These are phyloP conservation scores for Zosterops japonicus DNA, from an alignment of 2,113 vertebrate genomes.

Conservation along the genomic window DNA sequence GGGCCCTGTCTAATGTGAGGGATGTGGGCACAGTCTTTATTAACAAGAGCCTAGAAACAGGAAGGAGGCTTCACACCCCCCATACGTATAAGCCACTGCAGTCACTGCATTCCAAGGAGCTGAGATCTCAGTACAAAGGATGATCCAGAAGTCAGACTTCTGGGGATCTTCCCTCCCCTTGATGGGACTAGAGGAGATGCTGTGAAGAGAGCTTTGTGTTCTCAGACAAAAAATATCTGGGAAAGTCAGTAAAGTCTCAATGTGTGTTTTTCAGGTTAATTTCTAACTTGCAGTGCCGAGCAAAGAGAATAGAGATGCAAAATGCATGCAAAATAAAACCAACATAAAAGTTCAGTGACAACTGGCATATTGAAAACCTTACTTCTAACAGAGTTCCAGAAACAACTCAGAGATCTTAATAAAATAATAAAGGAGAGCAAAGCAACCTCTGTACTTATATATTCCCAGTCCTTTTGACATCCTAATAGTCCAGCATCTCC, in stretches of 20 bases:
- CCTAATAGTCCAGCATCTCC: background rate
- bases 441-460: background rate
- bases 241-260: background rate
- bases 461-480: background rate
- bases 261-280: constrained; percentile 9
- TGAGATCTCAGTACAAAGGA: background rate
- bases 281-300: background rate
- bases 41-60: background rate
- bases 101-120: background rate
- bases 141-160: background rate
- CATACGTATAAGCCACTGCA: background rate
- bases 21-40: background rate
- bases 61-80: background rate
- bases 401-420: background rate
- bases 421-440: background rate
- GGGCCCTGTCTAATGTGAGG: background rate
- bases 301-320: constrained; percentile 16
- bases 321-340: constrained; percentile 30
- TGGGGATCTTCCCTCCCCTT: background rate
- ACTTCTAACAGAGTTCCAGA: background rate
- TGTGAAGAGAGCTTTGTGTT: background rate
- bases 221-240: background rate
- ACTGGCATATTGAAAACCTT: background rate
- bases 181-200: background rate
- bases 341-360: constrained; percentile 10